Percentiles rank a stretch among this genome's conserved stretches.
These are phyloP conservation scores for Pitangus sulphuratus DNA, from an alignment of 2,797 vertebrate genomes.

Conservation along the genomic window DNA sequence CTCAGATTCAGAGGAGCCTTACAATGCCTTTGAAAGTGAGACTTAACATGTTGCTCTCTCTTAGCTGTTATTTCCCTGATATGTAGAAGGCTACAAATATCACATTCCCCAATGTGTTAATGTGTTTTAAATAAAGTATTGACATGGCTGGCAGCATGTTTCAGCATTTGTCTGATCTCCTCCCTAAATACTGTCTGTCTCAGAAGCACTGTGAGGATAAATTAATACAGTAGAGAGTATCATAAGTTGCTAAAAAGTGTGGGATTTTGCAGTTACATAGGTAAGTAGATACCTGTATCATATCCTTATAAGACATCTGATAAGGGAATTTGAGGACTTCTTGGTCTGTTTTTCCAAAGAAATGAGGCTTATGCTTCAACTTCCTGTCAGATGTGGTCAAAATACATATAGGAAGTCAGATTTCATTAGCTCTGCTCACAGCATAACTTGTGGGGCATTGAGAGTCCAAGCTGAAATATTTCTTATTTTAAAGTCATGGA, in stretches of 20 bases:
- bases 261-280: background rate
- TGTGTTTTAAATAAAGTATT: conserved; percentile 36
- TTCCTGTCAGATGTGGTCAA: background rate
- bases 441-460: background rate
- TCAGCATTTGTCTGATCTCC: conserved; percentile 31
- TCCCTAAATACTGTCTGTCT: conserved; percentile 29
- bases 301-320: background rate
- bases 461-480: background rate
- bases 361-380: background rate
- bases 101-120: background rate
- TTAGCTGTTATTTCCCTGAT: background rate
- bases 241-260: background rate
- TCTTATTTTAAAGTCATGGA: background rate
- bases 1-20: background rate
- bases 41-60: background rate
- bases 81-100: conserved; percentile 12
- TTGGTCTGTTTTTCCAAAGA: background rate
- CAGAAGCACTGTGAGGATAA: conserved; percentile 23
- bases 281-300: background rate
- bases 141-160: conserved; percentile 40
- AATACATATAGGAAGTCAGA: background rate
- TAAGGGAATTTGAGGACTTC: background rate
- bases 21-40: background rate
- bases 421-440: background rate
- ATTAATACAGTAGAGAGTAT: background rate